These are phyloP conservation scores for Mobula birostris DNA, from an alignment of 2,113 vertebrate genomes.

Conservation along the genomic window DNA sequence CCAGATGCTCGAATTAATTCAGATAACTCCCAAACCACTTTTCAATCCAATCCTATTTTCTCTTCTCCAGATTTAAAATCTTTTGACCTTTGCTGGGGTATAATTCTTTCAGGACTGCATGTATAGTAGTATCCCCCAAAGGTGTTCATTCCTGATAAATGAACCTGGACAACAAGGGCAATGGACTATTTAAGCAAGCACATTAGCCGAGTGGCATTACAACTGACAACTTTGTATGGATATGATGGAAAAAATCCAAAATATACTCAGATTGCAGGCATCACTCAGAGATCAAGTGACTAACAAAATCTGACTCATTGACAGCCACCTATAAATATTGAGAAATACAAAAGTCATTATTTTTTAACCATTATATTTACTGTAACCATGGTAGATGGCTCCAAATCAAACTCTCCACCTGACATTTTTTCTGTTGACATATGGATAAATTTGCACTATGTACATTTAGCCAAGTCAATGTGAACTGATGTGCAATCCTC, in stretches of 20 bases:
- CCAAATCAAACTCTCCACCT: neutral
- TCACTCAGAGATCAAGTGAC: no score
- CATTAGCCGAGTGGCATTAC: neutral
- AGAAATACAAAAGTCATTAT: neutral
- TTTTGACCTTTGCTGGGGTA: neutral
- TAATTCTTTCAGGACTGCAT: neutral
- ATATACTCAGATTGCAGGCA: neutral
- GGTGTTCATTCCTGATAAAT: neutral
- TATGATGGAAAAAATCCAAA: neutral
- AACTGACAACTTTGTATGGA: neutral
- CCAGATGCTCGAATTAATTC: slow-evolving; percentile 4
- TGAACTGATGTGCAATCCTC: neutral
- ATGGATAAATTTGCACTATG: neutral
- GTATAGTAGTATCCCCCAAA: neutral
- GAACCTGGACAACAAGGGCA: neutral
- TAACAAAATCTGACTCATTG: neutral
- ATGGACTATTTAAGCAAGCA: neutral
- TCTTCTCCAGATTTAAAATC: neutral
- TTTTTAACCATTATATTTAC: neutral
- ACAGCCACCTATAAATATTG: neutral
- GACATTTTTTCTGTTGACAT: neutral
- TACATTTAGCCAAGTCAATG: neutral
- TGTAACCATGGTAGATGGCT: neutral
- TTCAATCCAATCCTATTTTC: slow-evolving; percentile 13
- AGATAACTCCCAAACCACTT: slow-evolving; percentile 8